phyloP scores from a whole-genome alignment of 2,888 invertebrate genomes.

The Drosophila austrosaltans region DNA sequence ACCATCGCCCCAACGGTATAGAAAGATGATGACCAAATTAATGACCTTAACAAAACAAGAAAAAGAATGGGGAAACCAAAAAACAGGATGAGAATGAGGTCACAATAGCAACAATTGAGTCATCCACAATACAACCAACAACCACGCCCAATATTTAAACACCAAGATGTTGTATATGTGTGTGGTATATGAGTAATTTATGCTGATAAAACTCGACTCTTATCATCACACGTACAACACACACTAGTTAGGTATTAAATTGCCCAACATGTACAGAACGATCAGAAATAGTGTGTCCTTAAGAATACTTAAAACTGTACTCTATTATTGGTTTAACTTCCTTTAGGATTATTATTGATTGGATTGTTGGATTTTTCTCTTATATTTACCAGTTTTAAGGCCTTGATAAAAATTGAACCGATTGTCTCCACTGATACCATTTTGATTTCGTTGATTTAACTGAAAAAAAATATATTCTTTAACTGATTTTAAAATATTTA shows the following conservation, averaged over 20 bases:
- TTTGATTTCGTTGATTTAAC: conserved; percentile 77
- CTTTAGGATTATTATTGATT: neutral
- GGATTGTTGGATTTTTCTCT: too few species aligned
- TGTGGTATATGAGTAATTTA: conserved; percentile 5
- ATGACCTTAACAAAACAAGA: conserved; percentile 86
- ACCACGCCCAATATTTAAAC: conserved; percentile 17
- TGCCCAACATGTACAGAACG: neutral
- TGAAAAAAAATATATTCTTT: neutral
- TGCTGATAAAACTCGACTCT: conserved; percentile 11
- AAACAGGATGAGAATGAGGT: conserved; percentile 32
- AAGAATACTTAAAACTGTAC: neutral
- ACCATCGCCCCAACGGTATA: conserved; percentile 92
- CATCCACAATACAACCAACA: conserved; percentile 1
- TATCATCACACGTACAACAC: conserved; percentile 12
- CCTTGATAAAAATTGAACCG: conserved; percentile 91
- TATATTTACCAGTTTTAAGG: conserved; percentile 89
- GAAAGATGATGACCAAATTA: conserved; percentile 90
- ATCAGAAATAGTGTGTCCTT: neutral
- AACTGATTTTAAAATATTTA: conserved; percentile 14
- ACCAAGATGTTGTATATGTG: conserved; percentile 5
- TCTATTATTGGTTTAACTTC: too few species aligned
- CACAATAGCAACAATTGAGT: conserved; percentile 16
- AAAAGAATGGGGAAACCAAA: neutral
- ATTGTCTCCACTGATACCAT: conserved; percentile 93
- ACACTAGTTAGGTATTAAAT: neutral